Base-by-base conservation (phyloP, 2,797 vertebrate species). In the Hippopotamyrus pictus region DNA sequence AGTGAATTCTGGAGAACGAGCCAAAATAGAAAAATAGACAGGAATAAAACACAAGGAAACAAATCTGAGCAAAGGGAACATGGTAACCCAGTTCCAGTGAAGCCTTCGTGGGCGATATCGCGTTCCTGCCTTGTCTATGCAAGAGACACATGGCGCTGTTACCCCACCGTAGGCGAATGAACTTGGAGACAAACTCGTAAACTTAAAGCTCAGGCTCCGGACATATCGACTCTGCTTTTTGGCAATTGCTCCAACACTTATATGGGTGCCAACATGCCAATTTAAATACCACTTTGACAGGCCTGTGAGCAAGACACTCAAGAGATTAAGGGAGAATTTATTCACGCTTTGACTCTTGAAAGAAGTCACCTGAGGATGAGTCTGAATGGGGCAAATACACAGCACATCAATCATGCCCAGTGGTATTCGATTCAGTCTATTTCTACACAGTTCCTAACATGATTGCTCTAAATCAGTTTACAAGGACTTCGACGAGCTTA, bases 1-100 rank as follows among this genome's bases (percentile, higher is more conserved):
- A 44, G 73, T n/a, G 73, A 37, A 73, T 73, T 73, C 65, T 73
- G 65, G 12, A 73, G 29, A 83, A 44, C 25, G 82, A 85, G 9
- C 82, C 82, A 85, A 85, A 85, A 85, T 85, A 85, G 48, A 85
- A 85, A 85, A 44, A 79, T 5, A 22, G 82, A 85, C 44, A 25
- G 37, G 50, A 85, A 51, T 85, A 51, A 85, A 85, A 85, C 82
- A 85, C 44, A 85, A 85, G 82, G 9, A 85, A 51, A 48, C 25
- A 86, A 53, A 79, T 79, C 33, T 1, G 37, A 44, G n/a, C 25
- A 48, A 33, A 53, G 83, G 22, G 46, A 19, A 51, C 25, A 29
- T 29, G 46, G 22, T 53, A 86, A 29, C 83, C 83, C 50, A 53
- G 83, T 53, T 51, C 25, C 46, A 53, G 50, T 14, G 22, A 33